Evolutionary conservation across 2,113 vertebrate species (phyloP), one percentile per base, ranked within the genome.

Genomic region (Poeciliopsis retropinna): DNA sequence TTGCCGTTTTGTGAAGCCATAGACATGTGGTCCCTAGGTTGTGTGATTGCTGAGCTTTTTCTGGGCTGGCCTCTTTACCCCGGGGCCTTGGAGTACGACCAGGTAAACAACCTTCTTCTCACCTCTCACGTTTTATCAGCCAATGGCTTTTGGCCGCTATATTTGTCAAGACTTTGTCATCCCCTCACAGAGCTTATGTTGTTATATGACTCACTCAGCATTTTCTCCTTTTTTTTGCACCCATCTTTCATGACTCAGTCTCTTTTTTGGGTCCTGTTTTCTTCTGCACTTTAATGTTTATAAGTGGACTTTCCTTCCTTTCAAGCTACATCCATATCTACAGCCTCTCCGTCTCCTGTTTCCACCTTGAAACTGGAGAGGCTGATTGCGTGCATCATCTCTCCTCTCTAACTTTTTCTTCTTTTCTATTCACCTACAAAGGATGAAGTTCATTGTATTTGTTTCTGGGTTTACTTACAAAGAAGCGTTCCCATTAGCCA

Each of bases 1-100:
- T 96, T 99, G 95, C 96, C 97, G 63, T 99, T 99, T 96, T 97
- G 97, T 96, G 98, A 99, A 97, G 98, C 98, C 97, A 99, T 99
- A 97, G 98, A 99, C 94, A 99, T 99, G 98, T 99, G 98, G 98
- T 99, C 98, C 1, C 88, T 99, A 83, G 98, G 98, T 87, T 99
- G 98, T 90, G 98, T 99, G 94, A 98, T 99, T 90, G 97, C 98
- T 64, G 98, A 99, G 90, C 95, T 99, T 80, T 99, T 99, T 92
- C 96, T 99, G 86, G 98, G 98, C 92, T 99, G 98, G 98, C 98
- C 98, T 60, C 96, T 99, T 72, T 99, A 99, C 94, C 98, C 98
- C 15, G 98, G 98, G 93, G 97, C 98, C 78, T 93, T 98, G 94
- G 98, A 99, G 93, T 99, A 98, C 81, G 98, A 99, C 91, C 98